Evolutionary conservation across 2,113 vertebrate genomes (phyloP).

Genomic region (Gobio gobio): DNA sequence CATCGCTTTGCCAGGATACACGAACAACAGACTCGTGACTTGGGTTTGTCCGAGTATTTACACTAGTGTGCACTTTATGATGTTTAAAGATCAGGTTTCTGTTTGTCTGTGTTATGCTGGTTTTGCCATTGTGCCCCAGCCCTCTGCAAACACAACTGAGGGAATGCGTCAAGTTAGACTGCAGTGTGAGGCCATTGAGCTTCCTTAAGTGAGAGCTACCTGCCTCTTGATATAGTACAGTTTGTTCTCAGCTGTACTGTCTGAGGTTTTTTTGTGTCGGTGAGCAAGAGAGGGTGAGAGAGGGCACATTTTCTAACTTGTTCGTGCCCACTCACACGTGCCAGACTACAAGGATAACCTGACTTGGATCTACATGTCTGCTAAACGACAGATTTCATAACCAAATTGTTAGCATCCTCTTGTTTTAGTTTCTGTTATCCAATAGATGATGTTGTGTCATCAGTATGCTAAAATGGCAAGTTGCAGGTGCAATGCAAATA

Average conservation of each 20-base stretch:
- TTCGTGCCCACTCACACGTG: background rate
- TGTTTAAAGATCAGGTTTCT: conserved; percentile 9
- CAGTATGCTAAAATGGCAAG: background rate
- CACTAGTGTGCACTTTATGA: background rate
- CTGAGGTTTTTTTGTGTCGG: background rate
- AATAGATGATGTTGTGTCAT: background rate
- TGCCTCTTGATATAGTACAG: conserved; percentile 28
- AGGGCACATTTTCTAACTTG: background rate
- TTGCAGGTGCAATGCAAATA: background rate
- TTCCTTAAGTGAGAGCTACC: conserved; percentile 26
- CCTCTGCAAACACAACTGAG: conserved; percentile 7
- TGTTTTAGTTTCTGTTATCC: background rate
- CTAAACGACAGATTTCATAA: conserved; percentile 22
- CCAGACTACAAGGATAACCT: conserved; percentile 29
- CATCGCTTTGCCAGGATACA: background rate
- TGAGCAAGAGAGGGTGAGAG: conserved; percentile 3
- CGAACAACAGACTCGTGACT: background rate
- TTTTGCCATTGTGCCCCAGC: conserved; percentile 14
- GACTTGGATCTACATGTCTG: conserved; percentile 19
- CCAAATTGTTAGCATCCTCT: conserved; percentile 2
- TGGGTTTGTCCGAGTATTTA: background rate
- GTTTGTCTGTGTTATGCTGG: background rate
- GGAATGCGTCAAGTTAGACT: conserved; percentile 10
- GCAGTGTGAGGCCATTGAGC: background rate
- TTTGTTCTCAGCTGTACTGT: conserved; percentile 21